Base-by-base conservation (phyloP, 30 jellyfish, hydroid and myxozoan genomes). In the Cassiopea xamachana region DNA sequence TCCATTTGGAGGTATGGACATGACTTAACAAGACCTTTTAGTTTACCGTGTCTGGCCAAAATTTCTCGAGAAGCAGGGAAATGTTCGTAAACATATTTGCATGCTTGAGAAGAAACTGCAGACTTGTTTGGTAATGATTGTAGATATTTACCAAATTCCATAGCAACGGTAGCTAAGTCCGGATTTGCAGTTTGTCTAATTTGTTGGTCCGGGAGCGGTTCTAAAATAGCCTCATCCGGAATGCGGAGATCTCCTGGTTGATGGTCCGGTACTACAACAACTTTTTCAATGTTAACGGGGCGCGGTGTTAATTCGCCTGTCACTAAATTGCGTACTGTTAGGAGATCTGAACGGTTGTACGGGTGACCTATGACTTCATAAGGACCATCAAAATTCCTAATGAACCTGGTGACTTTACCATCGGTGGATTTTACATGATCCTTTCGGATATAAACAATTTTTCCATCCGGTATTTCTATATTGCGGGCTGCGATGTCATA, bases 181-280 rank as follows among this genome's bases (percentile, higher is more conserved):
- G 79, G 80, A 83, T 92, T 98, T 85, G 81, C 46, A 84, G 67
- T 73, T 18, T 46, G 70, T 46, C 45, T n/a, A 19, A 75, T n/a
- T n/a, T n/a, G 18, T 14, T 19, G 12, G 18, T 15, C 70, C 19
- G 18, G 12, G 19, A 75, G 44, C 84, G 45, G 18, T 9, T 69
- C 70, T 18, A 15, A 70, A 9, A 75, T 6, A 7, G 18, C 84
- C 60, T 39, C 64, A 7, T 55, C 59, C 6, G 59, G 51, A 58
- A 78, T 78, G 1, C 6, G 10, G 60, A 80, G 88, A 9, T 80
- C 88, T 51, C 78, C 76, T 0, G 88, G 88, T 47, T 80, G 51
- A 1, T 78, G 88, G 59, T 80, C 51, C 10, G 88, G 88, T 6
- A 79, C 17, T 39, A 14, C 51, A 3, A 47, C n/a, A 51, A 59